Base-by-base conservation (phyloP, 2,888 invertebrate species). In the Xylophagus ater region DNA sequence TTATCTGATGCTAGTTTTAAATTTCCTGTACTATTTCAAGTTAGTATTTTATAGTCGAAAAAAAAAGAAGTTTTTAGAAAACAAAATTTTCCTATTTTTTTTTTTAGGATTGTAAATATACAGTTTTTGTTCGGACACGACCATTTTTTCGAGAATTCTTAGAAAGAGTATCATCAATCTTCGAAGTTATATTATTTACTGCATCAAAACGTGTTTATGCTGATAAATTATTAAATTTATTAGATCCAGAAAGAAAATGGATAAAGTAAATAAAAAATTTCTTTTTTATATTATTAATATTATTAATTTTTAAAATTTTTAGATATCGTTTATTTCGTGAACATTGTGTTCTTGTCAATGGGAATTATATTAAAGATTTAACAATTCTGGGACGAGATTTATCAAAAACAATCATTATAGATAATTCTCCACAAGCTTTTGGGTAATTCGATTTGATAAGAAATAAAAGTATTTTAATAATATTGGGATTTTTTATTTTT, bases 191-290 rank as follows among this genome's bases (percentile, higher is more conserved):
- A 37, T 67, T 94, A 40, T 96, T 96, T 70, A 96, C 94, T 0
- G 94, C 94, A 28, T 89, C 89, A 56, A 94, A 94, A 68, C 74
- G 90, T 34, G 89, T 94, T 30, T 96, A 94, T 60, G 94, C 94
- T 0, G 90, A 94, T 62, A 81, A 92, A 49, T 72, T 96, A 48
- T 73, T 94, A 54, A 90, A 96, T 68, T 67, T 94, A 39, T 70
- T 96, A 28, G 94, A 96, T 63, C 89, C 93, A 0, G 74, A 84
- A 23, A 71, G 92, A 28, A 79, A 82, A 49, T 81, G 88, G 72
- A 92, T 94, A 53, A 65, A 69, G 59, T 48, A 39, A 44, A 45
- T 42, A 18, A 19, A 14, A 19, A 23, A 13, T 25, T 23, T 34
- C 8, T 13, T 29, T 44, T 42, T 21, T 31, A 9, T 33, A 14